Conservation (phyloP, 1,140 invertebrate genomes). For the Lucilia sericata region DNA sequence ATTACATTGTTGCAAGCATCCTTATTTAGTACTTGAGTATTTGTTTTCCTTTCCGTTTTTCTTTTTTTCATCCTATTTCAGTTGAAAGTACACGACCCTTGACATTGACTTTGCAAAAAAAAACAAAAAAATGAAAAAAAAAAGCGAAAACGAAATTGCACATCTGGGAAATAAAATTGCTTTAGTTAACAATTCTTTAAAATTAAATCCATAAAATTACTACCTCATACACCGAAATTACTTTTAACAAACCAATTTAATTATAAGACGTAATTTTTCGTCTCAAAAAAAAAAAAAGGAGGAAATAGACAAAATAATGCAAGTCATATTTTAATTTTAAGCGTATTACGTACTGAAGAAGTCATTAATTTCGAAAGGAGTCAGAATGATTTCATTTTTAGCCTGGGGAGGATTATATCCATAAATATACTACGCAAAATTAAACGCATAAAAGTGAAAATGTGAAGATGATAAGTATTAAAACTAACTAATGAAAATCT, state of each 20-base stretch:
- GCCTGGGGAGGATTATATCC: not conserved
- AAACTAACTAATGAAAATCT: too few relatives aligned
- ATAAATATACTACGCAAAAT: too few relatives aligned
- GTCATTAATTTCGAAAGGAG: not conserved
- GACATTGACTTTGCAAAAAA: slow-evolving; percentile 43
- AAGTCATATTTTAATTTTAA: slow-evolving; percentile 37
- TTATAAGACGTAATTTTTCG: slow-evolving; percentile 37
- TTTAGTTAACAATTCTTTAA: not conserved
- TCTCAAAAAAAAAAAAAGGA: too few relatives aligned
- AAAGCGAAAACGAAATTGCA: slow-evolving; percentile 36
- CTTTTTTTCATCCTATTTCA: not conserved
- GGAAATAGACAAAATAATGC: not conserved
- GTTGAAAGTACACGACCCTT: slow-evolving; percentile 34
- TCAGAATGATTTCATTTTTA: not conserved
- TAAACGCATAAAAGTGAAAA: too few relatives aligned
- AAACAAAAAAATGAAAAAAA: not conserved
- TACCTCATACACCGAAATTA: not conserved
- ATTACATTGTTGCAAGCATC: slow-evolving; percentile 21
- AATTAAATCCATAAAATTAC: slow-evolving; percentile 32
- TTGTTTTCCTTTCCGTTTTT: not conserved
- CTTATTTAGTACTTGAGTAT: slow-evolving; percentile 8
- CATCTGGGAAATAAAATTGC: slow-evolving; percentile 35
- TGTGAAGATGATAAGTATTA: too few relatives aligned
- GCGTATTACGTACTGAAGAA: not conserved
- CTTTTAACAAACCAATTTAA: slow-evolving; percentile 26